Conservation (phyloP, 1,140 invertebrate genomes). For the Aphis craccivora region DNA sequence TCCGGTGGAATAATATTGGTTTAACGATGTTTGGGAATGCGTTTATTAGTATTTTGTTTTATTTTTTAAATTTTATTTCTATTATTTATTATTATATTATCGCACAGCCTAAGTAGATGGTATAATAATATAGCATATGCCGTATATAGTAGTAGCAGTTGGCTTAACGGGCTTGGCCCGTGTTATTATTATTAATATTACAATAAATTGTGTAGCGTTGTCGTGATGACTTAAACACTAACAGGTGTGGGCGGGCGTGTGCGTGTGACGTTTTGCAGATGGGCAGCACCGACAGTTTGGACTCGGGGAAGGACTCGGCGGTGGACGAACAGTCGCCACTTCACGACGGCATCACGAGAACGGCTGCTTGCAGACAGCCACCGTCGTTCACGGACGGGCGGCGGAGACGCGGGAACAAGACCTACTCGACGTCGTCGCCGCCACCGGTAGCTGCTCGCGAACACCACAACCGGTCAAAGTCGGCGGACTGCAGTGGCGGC, state of each 20-base stretch:
- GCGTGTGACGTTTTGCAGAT: constrained; percentile 55
- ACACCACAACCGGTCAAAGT: constrained; percentile 26
- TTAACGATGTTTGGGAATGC: not conserved
- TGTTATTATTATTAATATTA: not conserved
- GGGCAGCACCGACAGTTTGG: constrained; percentile 59
- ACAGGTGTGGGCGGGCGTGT: not conserved
- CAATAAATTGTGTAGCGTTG: not conserved
- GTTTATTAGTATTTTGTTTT: not conserved
- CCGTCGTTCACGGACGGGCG: constrained; percentile 22
- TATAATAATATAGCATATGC: not conserved
- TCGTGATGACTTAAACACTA: not conserved
- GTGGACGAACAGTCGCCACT: constrained; percentile 53
- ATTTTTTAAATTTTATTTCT: not conserved
- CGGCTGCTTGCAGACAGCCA: no score
- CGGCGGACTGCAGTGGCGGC: not conserved
- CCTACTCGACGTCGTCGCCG: not conserved
- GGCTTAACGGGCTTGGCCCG: no score
- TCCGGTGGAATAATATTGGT: not conserved
- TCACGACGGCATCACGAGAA: not conserved
- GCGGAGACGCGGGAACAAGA: not conserved
- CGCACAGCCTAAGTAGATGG: not conserved
- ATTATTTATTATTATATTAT: not conserved
- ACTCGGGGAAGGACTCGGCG: constrained; percentile 59
- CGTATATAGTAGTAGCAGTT: not conserved
- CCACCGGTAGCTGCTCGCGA: not conserved